These are phyloP conservation scores for Oreortyx pictus DNA, from an alignment of 2,797 vertebrate genomes.

Conservation along the genomic window DNA sequence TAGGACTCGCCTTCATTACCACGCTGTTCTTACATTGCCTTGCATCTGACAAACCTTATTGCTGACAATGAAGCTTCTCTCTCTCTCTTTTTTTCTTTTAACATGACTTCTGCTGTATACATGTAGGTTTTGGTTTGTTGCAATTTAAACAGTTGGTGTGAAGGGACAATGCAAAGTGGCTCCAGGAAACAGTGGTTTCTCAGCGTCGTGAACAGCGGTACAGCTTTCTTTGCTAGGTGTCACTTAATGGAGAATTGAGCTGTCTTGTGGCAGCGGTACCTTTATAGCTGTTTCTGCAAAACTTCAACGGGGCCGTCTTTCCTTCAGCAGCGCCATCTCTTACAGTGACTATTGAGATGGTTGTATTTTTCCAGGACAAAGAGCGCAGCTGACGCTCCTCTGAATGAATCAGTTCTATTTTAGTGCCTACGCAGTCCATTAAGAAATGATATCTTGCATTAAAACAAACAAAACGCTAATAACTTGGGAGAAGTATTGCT, in stretches of 20 bases:
- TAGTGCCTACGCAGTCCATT: not conserved
- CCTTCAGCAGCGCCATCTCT: not conserved
- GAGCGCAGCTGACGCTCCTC: not conserved
- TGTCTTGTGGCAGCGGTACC: not conserved
- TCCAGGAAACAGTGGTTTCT: not conserved
- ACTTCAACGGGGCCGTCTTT: too few relatives aligned
- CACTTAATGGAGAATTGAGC: not conserved
- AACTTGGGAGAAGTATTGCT: not conserved
- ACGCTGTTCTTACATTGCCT: not conserved
- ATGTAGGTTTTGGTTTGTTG: not conserved
- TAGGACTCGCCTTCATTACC: not conserved
- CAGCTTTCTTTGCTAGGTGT: not conserved
- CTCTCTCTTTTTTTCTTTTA: not conserved
- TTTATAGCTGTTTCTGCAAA: not conserved
- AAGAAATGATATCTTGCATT: not conserved
- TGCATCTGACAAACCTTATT: rapidly evolving
- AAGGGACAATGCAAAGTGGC: not conserved
- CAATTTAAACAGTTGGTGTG: not conserved
- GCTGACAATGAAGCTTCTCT: not conserved
- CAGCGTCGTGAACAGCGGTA: not conserved
- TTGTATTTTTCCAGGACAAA: not conserved
- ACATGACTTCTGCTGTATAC: rapidly evolving
- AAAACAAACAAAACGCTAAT: not conserved
- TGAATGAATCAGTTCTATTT: not conserved
- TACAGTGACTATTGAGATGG: not conserved